Base-by-base conservation (phyloP, 2,797 vertebrate genomes). In the Selene dorsalis region DNA sequence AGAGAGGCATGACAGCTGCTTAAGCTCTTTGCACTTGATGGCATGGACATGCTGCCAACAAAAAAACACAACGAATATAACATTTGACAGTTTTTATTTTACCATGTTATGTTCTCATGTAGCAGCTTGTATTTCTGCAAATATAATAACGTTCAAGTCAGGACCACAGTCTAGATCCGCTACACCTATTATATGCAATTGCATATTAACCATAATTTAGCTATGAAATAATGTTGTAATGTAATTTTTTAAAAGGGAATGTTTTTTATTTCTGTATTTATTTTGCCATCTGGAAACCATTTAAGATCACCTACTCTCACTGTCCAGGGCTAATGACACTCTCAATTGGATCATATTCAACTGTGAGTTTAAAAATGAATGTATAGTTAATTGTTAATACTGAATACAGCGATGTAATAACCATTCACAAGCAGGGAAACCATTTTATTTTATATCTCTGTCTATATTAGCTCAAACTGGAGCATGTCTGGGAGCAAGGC, bases 361-460 rank as follows among this genome's bases (percentile, higher is more conserved):
- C 28, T 39, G 4, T 32, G 38, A 53, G 8, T 53, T 65, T 77
- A 41, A 68, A 79, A 47, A 53, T 59, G 24, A 20, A 62, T 60
- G 20, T 17, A 18, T 9, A 55, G 20, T 41, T 17, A 73, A 63
- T 77, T 2, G 2, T 69, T 52, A 9, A 70, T 22, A 45, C 41
- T 52, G 8, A 20, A 32, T 56, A 8, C 20, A 57, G 35, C 16
- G 30, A 41, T 77, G 43, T 45, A 58, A 79, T 30, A 53, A 30
- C n/a, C 53, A 20, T 74, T 77, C 30, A 61, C 48, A 55, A 65
- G 28, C 48, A 45, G 45, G 26, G 50, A 12, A 70, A 55, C 6
- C 67, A 11, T 47, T 81, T 32, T 73, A 41, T 52, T 60, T 60
- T 13, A 59, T 39, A 41, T n/a, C 20, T 52, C 45, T 83, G 7